Base-by-base conservation (phyloP, 2,888 invertebrate genomes). In the Ichneumoninae sp. region DNA sequence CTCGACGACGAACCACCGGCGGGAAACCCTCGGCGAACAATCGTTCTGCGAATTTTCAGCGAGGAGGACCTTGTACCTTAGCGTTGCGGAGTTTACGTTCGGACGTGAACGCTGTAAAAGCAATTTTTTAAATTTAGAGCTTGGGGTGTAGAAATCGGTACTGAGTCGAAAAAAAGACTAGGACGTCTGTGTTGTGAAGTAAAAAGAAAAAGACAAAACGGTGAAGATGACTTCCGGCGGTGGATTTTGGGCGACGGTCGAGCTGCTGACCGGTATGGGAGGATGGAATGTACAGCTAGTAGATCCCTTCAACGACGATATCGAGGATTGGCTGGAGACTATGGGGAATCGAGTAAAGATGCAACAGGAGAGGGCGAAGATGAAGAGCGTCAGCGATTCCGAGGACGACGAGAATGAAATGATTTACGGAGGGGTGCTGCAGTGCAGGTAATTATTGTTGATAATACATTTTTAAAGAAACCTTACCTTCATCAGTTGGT, bases 181-280 rank as follows among this genome's bases (percentile, higher is more conserved):
- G 5, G 6, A 30, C 36, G 44, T 33, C 26, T 19, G 13, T 57
- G n/a, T 68, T n/a, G 19, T 47, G 26, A 44, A 30, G 26, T 52
- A 60, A 1, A n/a, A 74, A 16, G 13, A 50, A 30, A 77, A 30
- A 30, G 33, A 44, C 26, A 22, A 71, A 50, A 52, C 36, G n/a
- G 50, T 16, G 40, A 52, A 57, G n/a, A 88, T 88, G 87, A 86
- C 95, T 50, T 94, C 94, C 8, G 87, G 88, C 26, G 95, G 94
- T 82, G 94, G 95, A 70, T 96, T 96, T 91, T 96, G 96, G 96
- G 95, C 95, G 70, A 96, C 95, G n/a, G 95, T 96, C 83, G 95
- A 96, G 84, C 94, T 96, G 52, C 94, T 96, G 0, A 87, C 87
- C 57, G 83, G 85, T 62, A 60, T 72, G n/a, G 87, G 85, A 40